Base-by-base conservation (phyloP, 2,113 vertebrate species). In the Mastomys coucha region DNA sequence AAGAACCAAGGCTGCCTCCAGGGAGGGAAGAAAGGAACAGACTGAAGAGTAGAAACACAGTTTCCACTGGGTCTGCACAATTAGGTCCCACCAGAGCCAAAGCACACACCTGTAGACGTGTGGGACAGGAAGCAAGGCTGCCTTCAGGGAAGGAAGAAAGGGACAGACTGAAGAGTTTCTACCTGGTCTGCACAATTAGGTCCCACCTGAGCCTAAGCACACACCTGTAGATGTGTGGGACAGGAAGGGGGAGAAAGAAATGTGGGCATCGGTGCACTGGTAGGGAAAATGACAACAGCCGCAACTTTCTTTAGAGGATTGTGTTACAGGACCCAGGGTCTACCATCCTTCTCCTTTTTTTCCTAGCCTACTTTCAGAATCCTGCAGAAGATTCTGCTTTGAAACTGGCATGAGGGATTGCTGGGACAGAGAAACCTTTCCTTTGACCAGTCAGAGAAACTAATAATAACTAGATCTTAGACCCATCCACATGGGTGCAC, bases 221-320 rank as follows among this genome's bases (percentile, higher is more conserved):
- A 10, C 14, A 28, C 14, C 28, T 33, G 24, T 58, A 26, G 5
- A 39, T 36, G 17, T 58, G 13, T 19, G 36, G 20, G 65, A 31
- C 53, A 33, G 20, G 9, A n/a, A 56, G 39, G 2, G 5, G 7
- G 4, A 31, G 5, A 14, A 16, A 16, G 36, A 84, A 81, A 72
- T 0, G 16, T 49, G 17, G 5, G 2, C 12, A 33, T n/a, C 1
- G 9, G n/a, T 39, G 56, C 81, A 13, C 31, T 10, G 13, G 4
- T 53, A 14, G 51, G 82, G 89, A 70, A 80, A 75, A 28, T 16
- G 28, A 42, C 51, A 26, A 73, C 53, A 2, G 36, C 2, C 31
- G 20, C 1, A 7, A 0, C 2, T 60, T 60, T 31, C 14, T 42
- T 77, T 39, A 2, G 9, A 20, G 9, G 6, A 22, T 72, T 42